Evolutionary conservation across 2,888 invertebrate genomes (phyloP), one percentile per base, ranked within the genome.

Genomic region (Sycophila texana): DNA sequence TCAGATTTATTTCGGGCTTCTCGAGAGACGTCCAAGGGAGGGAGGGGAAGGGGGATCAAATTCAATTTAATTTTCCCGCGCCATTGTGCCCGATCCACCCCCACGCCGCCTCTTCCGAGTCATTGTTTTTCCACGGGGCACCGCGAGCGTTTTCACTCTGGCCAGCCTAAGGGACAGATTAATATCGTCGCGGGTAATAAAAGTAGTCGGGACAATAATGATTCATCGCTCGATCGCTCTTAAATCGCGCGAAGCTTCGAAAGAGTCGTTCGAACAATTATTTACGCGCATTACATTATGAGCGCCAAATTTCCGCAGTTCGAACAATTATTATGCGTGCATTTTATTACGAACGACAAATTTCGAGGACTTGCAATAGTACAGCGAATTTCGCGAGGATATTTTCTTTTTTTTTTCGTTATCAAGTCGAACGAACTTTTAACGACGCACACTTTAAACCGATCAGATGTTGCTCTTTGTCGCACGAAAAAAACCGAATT

Each of bases 1-100:
- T 86, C 85, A 86, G 86, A 88, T 88, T 88, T 88, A 88, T 88
- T 87, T 86, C 86, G 76, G 84, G 83, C 83, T 80, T 77, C 85
- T 79, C 80, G 80, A 80, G 78, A 82, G 81, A 75, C 79, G 80
- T 4, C 47, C 16, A 14, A 55, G 57, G 12, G 18, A 16, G 51
- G 18, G 58, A 13, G 14, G 26, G 7, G n/a, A n/a, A n/a, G 66
- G 66, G 82, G 84, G 81, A 82, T 85, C 83, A 84, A 83, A 85
- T 84, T 84, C 87, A 87, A 88, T 89, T 88, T 88, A 86, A 88
- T 88, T 87, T 86, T 86, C 85, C 80, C 82, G 79, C 82, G 61
- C 74, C 83, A 81, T 80, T 79, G 80, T 79, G 68, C 74, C 22
- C 13, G 49, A 14, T 67, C 73, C 68, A 58, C 61, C 5, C 75